Evolutionary conservation across 2,797 vertebrate genomes (phyloP).

Genomic region (Lateolabrax maculatus): DNA sequence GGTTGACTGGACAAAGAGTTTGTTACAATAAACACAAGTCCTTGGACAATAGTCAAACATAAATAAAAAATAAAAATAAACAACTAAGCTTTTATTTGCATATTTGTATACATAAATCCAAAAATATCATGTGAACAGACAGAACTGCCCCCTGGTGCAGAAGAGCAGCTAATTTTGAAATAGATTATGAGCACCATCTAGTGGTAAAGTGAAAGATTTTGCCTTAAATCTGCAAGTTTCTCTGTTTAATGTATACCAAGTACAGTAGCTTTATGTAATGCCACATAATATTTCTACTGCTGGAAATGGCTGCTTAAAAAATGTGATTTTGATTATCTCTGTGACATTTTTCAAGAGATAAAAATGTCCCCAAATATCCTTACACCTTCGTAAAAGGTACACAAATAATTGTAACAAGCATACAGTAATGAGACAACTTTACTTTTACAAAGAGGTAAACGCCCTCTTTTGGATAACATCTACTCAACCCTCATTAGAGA

Average conservation of each 20-base stretch:
- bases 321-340: not conserved
- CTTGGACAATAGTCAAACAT: not conserved
- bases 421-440: not conserved
- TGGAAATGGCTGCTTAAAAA: not conserved
- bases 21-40: not conserved
- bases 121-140: not conserved
- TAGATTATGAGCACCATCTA: constrained; percentile 38
- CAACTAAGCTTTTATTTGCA: not conserved
- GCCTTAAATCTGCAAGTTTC: not conserved
- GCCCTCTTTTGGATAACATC: not conserved
- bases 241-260: not conserved
- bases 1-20: not conserved
- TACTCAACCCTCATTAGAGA: too few relatives aligned
- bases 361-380: not conserved
- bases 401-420: not conserved
- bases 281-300: not conserved
- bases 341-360: not conserved
- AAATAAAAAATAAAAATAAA: not conserved
- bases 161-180: not conserved
- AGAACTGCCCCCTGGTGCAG: fast-evolving
- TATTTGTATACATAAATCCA: not conserved
- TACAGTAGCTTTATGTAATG: not conserved
- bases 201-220: constrained; percentile 35
- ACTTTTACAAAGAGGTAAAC: not conserved
- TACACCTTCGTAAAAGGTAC: not conserved